A percentile compares a stretch with the other conserved stretches of the same genome.
Evolutionary conservation across 1,140 invertebrate species (phyloP).

Genomic region (Cydia fagiglandana): DNA sequence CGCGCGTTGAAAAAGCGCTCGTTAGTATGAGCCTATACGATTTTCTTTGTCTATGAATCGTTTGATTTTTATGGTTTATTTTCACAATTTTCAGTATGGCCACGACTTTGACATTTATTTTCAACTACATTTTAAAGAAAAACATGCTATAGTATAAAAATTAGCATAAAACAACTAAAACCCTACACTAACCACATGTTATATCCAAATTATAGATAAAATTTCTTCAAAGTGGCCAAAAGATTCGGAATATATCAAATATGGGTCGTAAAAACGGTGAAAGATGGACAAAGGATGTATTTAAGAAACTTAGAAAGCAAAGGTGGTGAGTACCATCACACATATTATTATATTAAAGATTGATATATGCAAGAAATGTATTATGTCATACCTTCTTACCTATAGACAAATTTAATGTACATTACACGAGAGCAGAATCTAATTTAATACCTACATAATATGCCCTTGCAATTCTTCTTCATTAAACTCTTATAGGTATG

Average conservation of each 20-base stretch:
- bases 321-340: slow-evolving; percentile 51
- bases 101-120: slow-evolving; percentile 19
- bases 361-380: not conserved
- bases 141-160: slow-evolving; percentile 20
- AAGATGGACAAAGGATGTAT: slow-evolving; percentile 67
- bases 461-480: no score
- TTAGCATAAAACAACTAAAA: slow-evolving; percentile 17
- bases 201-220: slow-evolving; percentile 32
- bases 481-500: no score
- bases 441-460: no score
- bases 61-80: not conserved
- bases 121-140: not conserved
- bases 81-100: not conserved
- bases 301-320: slow-evolving; percentile 65
- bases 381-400: not conserved
- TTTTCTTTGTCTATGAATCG: slow-evolving; percentile 1
- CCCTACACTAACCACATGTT: slow-evolving; percentile 30
- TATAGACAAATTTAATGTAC: no score
- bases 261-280: slow-evolving; percentile 70
- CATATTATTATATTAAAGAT: no score
- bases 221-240: slow-evolving; percentile 62
- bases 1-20: no score
- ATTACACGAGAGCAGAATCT: no score
- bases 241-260: slow-evolving; percentile 60
- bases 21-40: no score